A percentile compares a stretch with the other conserved stretches of the same genome.
Evolutionary conservation across 2,797 vertebrate species (phyloP).

Genomic region (Danio aesculapii): DNA sequence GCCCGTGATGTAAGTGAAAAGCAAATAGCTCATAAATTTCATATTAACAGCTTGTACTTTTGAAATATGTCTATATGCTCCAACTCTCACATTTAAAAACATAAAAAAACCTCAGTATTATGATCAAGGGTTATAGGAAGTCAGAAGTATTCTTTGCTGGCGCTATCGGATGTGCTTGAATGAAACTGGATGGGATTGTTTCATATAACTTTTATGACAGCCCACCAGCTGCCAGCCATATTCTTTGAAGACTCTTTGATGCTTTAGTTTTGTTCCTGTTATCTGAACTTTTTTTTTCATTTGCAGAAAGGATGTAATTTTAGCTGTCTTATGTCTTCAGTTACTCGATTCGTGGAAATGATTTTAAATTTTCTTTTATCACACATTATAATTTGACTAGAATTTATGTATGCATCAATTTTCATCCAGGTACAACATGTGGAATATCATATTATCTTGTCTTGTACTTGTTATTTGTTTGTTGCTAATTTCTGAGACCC

Average conservation of each 20-base stretch:
- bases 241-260: constrained; percentile 35
- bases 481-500: no score
- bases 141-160: constrained; percentile 4
- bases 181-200: constrained; percentile 8
- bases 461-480: no score
- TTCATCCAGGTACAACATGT: no score
- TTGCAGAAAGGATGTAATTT: constrained; percentile 24
- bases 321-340: neutral
- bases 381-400: neutral
- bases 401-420: neutral
- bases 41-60: constrained; percentile 18
- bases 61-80: constrained; percentile 1
- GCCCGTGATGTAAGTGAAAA: neutral
- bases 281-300: constrained; percentile 17
- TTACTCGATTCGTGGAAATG: constrained; percentile 10
- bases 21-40: constrained; percentile 1
- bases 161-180: neutral
- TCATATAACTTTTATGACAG: constrained; percentile 7
- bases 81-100: neutral
- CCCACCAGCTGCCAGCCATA: constrained; percentile 27
- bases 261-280: constrained; percentile 25
- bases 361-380: neutral
- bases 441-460: no score
- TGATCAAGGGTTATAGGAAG: neutral
- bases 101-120: neutral